A percentile compares a stretch with the other conserved stretches of the same genome.
phyloP scores from a whole-genome alignment of 1,140 invertebrate genomes.

The Drosophila grimshawi region DNA sequence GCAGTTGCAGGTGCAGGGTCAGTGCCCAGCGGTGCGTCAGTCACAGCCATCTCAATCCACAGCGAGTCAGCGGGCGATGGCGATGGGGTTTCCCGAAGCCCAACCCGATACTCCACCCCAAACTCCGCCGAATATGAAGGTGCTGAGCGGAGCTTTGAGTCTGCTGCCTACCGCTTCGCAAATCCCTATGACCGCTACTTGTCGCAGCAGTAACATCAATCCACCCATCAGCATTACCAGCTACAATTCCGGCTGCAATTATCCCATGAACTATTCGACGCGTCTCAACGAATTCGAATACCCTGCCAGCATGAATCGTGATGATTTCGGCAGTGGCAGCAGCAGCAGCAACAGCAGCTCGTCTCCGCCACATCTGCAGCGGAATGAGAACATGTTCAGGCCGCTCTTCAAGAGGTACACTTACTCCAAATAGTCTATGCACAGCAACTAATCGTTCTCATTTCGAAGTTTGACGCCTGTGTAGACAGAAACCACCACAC shows the following conservation, averaged over 20 bases:
- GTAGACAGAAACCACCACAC: conserved; percentile 4
- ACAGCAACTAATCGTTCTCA: background rate
- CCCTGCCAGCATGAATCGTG: conserved; percentile 47
- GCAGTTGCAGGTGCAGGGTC: conserved; percentile 11
- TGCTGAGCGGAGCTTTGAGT: conserved; percentile 89
- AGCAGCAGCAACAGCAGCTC: conserved; percentile 86
- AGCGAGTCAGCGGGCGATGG: conserved; percentile 85
- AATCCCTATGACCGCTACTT: conserved; percentile 86
- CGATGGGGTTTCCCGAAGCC: conserved; percentile 92
- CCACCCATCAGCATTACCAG: conserved; percentile 6
- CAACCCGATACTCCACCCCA: conserved; percentile 95
- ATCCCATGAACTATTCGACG: conserved; percentile 70
- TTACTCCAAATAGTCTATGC: background rate
- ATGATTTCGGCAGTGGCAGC: conserved; percentile 86
- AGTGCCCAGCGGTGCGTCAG: conserved; percentile 42
- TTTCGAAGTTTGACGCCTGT: conserved; percentile 27
- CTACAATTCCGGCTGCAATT: conserved; percentile 84
- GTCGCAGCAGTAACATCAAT: conserved; percentile 82
- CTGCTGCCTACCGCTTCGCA: conserved; percentile 86
- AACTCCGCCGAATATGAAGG: conserved; percentile 96
- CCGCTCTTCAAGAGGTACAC: conserved; percentile 94
- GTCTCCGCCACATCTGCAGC: conserved; percentile 86
- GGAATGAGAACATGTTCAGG: conserved; percentile 87
- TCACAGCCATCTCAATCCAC: conserved; percentile 62
- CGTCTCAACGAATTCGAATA: conserved; percentile 78